Evolutionary conservation across 2,888 invertebrate species (phyloP).

Genomic region (Caradrina clavipalpis): DNA sequence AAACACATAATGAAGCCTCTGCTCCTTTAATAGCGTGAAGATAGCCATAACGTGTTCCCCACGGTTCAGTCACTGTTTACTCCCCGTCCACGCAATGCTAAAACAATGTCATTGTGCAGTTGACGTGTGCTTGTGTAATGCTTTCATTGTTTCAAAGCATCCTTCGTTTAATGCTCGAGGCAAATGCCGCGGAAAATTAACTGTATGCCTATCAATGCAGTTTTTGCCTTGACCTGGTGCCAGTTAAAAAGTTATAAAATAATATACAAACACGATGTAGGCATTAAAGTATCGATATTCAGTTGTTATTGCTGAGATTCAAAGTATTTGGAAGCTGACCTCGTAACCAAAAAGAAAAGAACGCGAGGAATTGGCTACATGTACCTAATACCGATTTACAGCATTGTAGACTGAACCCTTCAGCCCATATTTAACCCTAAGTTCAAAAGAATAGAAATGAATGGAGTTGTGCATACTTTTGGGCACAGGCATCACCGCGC

Average conservation of each 20-base stretch:
- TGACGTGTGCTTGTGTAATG: constrained; percentile 69
- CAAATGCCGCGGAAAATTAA: constrained; percentile 48
- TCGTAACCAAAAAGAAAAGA: constrained; percentile 3
- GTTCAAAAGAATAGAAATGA: background rate
- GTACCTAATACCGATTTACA: background rate
- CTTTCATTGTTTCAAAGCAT: constrained; percentile 81
- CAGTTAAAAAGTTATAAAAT: background rate
- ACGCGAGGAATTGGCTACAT: background rate
- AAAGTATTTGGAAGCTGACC: constrained; percentile 6
- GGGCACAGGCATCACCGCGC: background rate
- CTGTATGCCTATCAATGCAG: constrained; percentile 43
- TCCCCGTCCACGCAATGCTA: constrained; percentile 67
- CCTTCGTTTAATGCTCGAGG: constrained; percentile 62
- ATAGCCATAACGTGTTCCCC: constrained; percentile 26
- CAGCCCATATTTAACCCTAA: too few species aligned
- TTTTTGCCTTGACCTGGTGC: constrained; percentile 50
- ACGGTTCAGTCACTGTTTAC: constrained; percentile 43
- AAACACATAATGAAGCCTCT: background rate
- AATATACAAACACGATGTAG: background rate
- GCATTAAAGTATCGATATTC: background rate
- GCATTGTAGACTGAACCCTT: background rate
- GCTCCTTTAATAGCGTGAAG: constrained; percentile 6
- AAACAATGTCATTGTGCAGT: constrained; percentile 83
- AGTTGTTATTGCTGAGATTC: background rate
- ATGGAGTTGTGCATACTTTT: background rate